Evolutionary conservation across 2,888 invertebrate species (phyloP), one percentile per base, ranked within the genome.

Genomic region (Eupithecia insigniata): DNA sequence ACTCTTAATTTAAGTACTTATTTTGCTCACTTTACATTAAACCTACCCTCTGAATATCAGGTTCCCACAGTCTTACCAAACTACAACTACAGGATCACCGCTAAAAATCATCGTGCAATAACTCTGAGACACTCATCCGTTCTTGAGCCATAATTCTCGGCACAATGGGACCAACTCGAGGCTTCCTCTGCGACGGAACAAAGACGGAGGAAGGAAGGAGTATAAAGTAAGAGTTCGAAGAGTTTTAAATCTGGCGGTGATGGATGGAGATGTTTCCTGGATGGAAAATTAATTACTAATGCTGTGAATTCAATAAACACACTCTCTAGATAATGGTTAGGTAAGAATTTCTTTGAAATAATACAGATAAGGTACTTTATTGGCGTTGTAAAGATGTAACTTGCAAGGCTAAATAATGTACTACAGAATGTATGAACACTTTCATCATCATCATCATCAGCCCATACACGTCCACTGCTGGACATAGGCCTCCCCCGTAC

Each of bases 141-240:
- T 85, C 76, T 75, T 69, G 66, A 66, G 82, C 81, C 81, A 84
- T 90, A 90, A 90, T 77, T 90, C 89, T 77, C 64, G 60, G 69
- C 75, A 90, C 91, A 90, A 90, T 82, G 30, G 30, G 2, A 18
- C 60, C 18, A 30, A 60, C 30, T 60, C 58, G 60, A 18, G 7
- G 30, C 30, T 60, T 30, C 60, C 28, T 8, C 14, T 8, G 55
- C 55, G 55, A 55, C 26, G 3, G 28, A 30, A 60, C 60, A 60
- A 60, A 60, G 60, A 60, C 55, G 30, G 18, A 28, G 60, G 60
- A 60, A 60, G 60, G 60, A 60, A 60, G 30, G 30, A 30, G 18
- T 28, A 60, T 60, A 60, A 60, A 60, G 60, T 60, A 60, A 30
- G 60, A 60, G 18, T 60, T 60, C 60, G 60, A 60, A 60, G 60